Percentiles rank a stretch among this genome's conserved stretches.
Conservation (phyloP, 2,113 vertebrate genomes). For the Austrofundulus limnaeus region DNA sequence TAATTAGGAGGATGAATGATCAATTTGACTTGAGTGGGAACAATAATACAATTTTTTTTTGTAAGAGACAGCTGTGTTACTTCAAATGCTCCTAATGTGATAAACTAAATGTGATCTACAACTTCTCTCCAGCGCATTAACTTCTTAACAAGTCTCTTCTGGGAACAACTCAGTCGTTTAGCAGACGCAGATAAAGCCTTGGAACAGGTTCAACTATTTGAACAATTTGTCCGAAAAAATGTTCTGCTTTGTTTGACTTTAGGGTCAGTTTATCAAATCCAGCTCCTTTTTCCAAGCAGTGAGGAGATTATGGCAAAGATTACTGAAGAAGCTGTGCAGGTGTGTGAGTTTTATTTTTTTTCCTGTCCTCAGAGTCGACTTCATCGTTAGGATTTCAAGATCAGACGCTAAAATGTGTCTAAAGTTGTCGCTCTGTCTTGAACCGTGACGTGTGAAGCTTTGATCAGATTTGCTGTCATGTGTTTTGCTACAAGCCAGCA, state of each 20-base stretch:
- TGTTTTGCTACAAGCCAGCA: conserved; percentile 23
- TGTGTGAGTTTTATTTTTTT: conserved; percentile 37
- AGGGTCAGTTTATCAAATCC: conserved; percentile 59
- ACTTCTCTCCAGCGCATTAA: conserved; percentile 1
- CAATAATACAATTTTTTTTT: too few relatives aligned
- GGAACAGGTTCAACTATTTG: conserved; percentile 68
- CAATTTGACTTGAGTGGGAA: neutral
- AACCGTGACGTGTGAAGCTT: conserved; percentile 16
- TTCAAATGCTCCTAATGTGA: neutral
- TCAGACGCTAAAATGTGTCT: conserved; percentile 8
- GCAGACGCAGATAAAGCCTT: conserved; percentile 64
- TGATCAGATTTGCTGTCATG: conserved; percentile 27
- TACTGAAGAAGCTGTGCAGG: conserved; percentile 39
- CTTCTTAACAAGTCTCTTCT: conserved; percentile 30
- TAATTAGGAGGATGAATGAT: neutral
- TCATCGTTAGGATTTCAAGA: conserved; percentile 14
- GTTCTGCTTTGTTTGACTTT: conserved; percentile 57
- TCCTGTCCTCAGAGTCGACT: conserved; percentile 8
- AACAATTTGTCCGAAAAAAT: conserved; percentile 68
- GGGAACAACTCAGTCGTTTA: conserved; percentile 55
- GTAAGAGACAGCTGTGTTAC: too few relatives aligned
- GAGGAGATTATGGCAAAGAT: conserved; percentile 46
- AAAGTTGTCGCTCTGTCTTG: conserved; percentile 16
- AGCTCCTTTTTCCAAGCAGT: conserved; percentile 59
- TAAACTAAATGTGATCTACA: conserved; percentile 6